Evolutionary conservation across 2,113 vertebrate species (phyloP).

Genomic region (Antechinus stuartii): DNA sequence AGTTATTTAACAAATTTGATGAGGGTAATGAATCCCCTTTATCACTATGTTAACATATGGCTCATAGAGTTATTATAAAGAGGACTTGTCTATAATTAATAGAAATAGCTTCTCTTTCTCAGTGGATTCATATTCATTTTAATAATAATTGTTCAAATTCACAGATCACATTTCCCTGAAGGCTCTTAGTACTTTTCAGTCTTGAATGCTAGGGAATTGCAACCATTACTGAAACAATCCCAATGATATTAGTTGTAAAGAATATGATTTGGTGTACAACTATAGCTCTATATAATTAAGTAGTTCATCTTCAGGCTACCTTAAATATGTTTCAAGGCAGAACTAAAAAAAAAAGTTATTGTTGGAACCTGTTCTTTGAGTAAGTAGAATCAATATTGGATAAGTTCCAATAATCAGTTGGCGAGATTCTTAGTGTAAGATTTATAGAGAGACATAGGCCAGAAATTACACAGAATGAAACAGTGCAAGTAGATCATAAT

Average conservation of each 20-base stretch:
- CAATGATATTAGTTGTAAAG: conserved; percentile 6
- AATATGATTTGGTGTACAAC: neutral
- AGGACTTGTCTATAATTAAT: neutral
- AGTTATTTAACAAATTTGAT: neutral
- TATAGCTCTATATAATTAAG: neutral
- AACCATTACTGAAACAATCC: neutral
- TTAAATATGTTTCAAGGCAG: neutral
- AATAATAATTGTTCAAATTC: conserved; percentile 9
- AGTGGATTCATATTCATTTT: neutral
- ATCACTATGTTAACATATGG: conserved; percentile 23
- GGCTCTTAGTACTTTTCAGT: conserved; percentile 5
- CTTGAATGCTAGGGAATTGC: neutral
- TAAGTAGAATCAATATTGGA: conserved; percentile 23
- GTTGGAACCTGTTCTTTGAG: neutral
- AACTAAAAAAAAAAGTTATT: neutral
- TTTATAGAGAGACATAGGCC: neutral
- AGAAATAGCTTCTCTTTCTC: neutral
- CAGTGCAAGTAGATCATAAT: neutral
- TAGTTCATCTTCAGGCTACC: neutral
- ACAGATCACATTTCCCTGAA: conserved; percentile 16
- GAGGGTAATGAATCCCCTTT: neutral
- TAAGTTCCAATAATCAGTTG: neutral
- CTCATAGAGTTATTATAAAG: neutral
- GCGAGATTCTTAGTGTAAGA: neutral
- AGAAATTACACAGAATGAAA: neutral